Percentiles rank a stretch among this genome's conserved stretches.
Evolutionary conservation across 2,888 invertebrate genomes (phyloP).

Genomic region (Molorchus minor): DNA sequence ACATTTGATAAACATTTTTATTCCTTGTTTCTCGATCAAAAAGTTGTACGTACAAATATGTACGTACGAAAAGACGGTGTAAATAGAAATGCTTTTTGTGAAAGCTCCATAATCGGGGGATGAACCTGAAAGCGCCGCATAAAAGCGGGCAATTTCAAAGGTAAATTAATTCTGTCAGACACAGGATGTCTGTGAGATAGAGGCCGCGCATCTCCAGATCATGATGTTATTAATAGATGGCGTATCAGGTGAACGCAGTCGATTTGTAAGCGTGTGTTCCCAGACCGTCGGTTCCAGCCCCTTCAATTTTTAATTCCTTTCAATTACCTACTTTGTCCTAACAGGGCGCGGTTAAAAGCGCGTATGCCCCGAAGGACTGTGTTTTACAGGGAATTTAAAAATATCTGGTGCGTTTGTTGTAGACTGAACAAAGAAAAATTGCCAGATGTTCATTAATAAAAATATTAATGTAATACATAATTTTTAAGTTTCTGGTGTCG

Average conservation of each 20-base stretch:
- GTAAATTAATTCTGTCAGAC: conserved; percentile 56
- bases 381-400: too few relatives aligned
- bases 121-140: conserved; percentile 49
- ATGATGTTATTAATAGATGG: conserved; percentile 56
- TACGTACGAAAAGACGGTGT: too few relatives aligned
- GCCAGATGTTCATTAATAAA: too few relatives aligned
- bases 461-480: too few relatives aligned
- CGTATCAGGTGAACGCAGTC: conserved; percentile 48
- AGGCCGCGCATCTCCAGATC: conserved; percentile 45
- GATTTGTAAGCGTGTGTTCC: conserved; percentile 50
- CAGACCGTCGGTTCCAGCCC: conserved; percentile 52
- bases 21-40: too few relatives aligned
- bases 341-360: not conserved
- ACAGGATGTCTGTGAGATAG: conserved; percentile 42
- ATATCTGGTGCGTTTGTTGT: too few relatives aligned
- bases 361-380: not conserved
- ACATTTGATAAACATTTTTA: too few relatives aligned
- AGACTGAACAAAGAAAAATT: too few relatives aligned
- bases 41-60: too few relatives aligned
- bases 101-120: conserved; percentile 33
- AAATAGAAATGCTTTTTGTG: conserved; percentile 7
- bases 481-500: too few relatives aligned
- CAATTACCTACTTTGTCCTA: conserved; percentile 43
- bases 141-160: conserved; percentile 50
- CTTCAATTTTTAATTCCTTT: conserved; percentile 52